Evolutionary conservation across 2,113 vertebrate species (phyloP).

Genomic region (Philantomba maxwellii): DNA sequence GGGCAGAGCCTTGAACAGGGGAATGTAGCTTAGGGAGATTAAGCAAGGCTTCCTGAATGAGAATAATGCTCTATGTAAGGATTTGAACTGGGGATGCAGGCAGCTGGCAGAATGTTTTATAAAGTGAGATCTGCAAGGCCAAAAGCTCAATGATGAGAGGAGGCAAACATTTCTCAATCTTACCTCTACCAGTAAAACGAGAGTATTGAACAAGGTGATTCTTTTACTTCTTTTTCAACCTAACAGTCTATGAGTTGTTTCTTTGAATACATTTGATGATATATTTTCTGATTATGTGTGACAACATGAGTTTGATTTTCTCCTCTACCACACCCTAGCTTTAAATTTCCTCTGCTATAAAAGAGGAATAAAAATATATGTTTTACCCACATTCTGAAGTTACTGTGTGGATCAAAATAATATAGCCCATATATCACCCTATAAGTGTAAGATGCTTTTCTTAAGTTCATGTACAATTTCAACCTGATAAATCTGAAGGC

Average conservation of each 20-base stretch:
- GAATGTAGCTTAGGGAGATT: neutral
- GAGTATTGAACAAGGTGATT: neutral
- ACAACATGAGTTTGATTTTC: neutral
- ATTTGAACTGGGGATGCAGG: neutral
- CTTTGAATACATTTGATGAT: neutral
- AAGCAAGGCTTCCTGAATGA: neutral
- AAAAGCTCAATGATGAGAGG: neutral
- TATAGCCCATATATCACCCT: neutral
- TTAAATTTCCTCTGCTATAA: neutral
- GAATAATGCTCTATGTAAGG: neutral
- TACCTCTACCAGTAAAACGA: neutral
- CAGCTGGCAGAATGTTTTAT: neutral
- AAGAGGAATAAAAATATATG: neutral
- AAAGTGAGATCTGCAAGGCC: neutral
- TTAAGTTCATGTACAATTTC: neutral
- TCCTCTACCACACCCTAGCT: neutral
- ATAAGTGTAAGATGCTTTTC: neutral
- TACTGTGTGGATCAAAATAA: neutral
- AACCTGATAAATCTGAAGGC: neutral
- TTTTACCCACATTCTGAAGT: neutral
- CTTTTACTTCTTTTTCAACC: neutral
- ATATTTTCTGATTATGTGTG: neutral
- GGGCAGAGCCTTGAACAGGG: neutral
- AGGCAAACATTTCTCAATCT: neutral
- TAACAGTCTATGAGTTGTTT: neutral